Evolutionary conservation across 2,113 vertebrate genomes (phyloP), one percentile per base, ranked within the genome.

Genomic region (Azemiops feae): DNA sequence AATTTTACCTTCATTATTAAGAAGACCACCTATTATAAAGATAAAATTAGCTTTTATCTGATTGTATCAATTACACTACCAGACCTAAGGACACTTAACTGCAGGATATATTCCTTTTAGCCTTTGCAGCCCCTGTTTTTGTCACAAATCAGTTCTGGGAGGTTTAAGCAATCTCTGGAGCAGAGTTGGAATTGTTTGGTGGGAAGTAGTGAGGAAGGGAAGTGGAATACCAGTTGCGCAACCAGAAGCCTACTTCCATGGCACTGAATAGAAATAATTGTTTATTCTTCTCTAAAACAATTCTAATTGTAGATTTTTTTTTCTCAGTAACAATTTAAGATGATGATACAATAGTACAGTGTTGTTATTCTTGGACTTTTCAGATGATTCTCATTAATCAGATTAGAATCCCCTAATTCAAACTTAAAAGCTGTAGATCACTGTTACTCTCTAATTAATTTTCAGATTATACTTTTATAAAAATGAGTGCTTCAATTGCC

Each of bases 361-460:
- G 9, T 74, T 54, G 85, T 14, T 20, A n/a, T 89, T 27, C 20
- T 45, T 81, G n/a, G 91, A 14, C 7, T 22, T 8, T 27, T 54
- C 69, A 89, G 45, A 5, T 34, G 8, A 81, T 52, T 81, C 25
- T 91, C 69, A 88, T 50, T 93, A 92, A 94, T 58, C 90, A 92
- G 8, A 25, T 0, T 85, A 60, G 54, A 94, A 60, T 94, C 25
- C 60, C 23, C 85, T 93, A 20, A 55, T 89, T 20, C 6, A 55
- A 57, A 85, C 9, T 89, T 14, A 39, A 81, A 81, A 43, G 30
- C 7, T 81, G 74, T 81, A 81, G 34, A 81, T 43, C 74, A 81
- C 20, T 43, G 74, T 81, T 81, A 81, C 25, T 43, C 89, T 88
- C 30, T 43, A 89, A 22, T 64, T 69, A 55, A 43, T 93, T 92